phyloP scores from a whole-genome alignment of 2,888 invertebrate genomes.

The Crematogaster levior region DNA sequence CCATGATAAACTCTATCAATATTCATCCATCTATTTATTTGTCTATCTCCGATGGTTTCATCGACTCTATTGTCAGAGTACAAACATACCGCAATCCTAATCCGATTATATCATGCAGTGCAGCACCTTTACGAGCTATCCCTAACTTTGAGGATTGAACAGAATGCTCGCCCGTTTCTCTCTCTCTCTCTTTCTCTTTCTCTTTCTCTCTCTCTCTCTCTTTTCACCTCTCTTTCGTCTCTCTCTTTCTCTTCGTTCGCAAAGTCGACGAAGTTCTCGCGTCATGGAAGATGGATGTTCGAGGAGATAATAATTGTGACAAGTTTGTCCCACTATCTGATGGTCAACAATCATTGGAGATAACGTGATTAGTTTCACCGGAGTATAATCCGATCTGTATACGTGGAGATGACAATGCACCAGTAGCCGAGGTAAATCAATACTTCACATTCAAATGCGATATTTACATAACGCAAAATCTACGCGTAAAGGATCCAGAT shows the following conservation, averaged over 20 bases:
- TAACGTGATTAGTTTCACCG: slow-evolving; percentile 28
- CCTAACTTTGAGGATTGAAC: slow-evolving; percentile 11
- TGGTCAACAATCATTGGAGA: slow-evolving; percentile 1
- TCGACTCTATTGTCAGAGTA: neutral
- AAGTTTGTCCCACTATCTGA: slow-evolving; percentile 32
- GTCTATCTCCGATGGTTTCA: neutral
- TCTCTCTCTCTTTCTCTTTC: neutral
- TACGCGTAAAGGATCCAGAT: neutral
- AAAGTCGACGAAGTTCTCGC: slow-evolving; percentile 34
- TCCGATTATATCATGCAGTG: neutral
- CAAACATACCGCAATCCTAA: slow-evolving; percentile 22
- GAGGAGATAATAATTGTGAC: neutral
- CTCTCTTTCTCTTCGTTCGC: neutral
- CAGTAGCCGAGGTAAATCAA: neutral
- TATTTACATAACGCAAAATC: neutral
- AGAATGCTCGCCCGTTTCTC: neutral
- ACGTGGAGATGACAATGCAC: slow-evolving; percentile 13
- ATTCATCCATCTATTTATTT: neutral
- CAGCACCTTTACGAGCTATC: neutral
- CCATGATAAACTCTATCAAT: neutral
- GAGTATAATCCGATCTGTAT: slow-evolving; percentile 20
- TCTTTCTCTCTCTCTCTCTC: neutral
- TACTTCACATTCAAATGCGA: neutral
- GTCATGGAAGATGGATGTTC: slow-evolving; percentile 9
- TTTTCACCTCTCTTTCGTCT: neutral